phyloP scores from a whole-genome alignment of 2,888 invertebrate genomes.

The Cacoxenus indagator region DNA sequence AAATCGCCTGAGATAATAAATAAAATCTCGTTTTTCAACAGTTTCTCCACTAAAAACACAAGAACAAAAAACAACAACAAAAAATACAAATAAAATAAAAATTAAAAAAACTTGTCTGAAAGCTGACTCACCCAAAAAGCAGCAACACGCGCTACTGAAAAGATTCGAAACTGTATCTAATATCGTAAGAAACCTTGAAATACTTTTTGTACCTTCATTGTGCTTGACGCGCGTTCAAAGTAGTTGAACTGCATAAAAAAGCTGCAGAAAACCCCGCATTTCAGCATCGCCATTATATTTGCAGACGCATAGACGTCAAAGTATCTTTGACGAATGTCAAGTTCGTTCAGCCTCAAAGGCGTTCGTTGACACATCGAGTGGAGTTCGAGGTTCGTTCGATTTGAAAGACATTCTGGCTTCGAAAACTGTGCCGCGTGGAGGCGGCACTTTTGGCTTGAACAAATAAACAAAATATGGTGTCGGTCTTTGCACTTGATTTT shows the following conservation, averaged over 20 bases:
- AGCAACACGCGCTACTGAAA: too few relatives aligned
- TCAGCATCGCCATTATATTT: not conserved
- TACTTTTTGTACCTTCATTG: not conserved
- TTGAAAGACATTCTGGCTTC: not conserved
- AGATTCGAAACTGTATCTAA: too few relatives aligned
- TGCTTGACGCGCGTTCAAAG: slow-evolving; percentile 2
- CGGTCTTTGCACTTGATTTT: not conserved
- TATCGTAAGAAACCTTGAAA: slow-evolving; percentile 8
- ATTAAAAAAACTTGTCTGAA: too few relatives aligned
- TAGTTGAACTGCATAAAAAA: slow-evolving; percentile 9
- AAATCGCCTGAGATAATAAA: too few relatives aligned
- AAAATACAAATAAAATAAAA: too few relatives aligned
- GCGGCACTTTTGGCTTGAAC: not conserved
- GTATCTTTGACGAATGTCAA: not conserved
- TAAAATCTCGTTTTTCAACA: too few relatives aligned
- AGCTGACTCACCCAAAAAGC: too few relatives aligned
- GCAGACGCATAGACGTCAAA: not conserved
- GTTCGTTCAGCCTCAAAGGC: not conserved
- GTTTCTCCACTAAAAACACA: too few relatives aligned
- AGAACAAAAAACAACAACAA: too few relatives aligned
- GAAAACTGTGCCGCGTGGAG: slow-evolving; percentile 9
- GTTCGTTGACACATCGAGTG: not conserved
- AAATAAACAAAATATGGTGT: not conserved
- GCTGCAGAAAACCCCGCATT: not conserved
- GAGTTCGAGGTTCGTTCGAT: too few relatives aligned